Conservation (phyloP, 1,140 invertebrate genomes). For the Pectinophora gossypiella region DNA sequence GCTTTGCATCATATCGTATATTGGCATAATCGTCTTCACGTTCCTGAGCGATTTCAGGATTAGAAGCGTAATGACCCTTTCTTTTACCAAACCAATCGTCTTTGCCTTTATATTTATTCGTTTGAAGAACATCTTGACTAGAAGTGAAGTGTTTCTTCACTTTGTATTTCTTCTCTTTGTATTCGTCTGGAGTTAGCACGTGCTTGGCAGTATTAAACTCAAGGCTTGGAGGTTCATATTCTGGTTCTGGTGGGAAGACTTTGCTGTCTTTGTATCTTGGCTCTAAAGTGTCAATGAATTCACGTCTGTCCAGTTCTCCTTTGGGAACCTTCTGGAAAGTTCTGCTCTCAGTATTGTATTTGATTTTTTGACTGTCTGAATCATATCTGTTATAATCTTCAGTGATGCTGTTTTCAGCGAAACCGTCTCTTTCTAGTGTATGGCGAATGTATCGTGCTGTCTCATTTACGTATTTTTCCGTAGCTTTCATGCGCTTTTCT, state of each 20-base stretch:
- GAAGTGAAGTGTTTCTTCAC: constrained; percentile 68
- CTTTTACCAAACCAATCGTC: constrained; percentile 69
- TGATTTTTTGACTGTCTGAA: constrained; percentile 48
- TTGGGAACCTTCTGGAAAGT: constrained; percentile 57
- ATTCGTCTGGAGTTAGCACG: constrained; percentile 77
- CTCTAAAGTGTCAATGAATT: constrained; percentile 63
- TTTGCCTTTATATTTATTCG: constrained; percentile 67
- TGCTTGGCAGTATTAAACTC: constrained; percentile 78
- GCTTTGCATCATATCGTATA: constrained; percentile 56
- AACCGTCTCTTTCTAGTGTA: constrained; percentile 61
- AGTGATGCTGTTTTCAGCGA: constrained; percentile 50
- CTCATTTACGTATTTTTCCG: constrained; percentile 74
- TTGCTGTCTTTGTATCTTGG: constrained; percentile 45
- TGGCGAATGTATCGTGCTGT: constrained; percentile 72
- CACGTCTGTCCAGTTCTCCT: constrained; percentile 76
- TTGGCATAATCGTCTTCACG: constrained; percentile 65
- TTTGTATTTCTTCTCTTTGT: constrained; percentile 69
- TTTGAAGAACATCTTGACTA: constrained; percentile 71
- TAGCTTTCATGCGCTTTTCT: constrained; percentile 69
- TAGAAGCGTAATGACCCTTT: constrained; percentile 75
- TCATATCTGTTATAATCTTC: constrained; percentile 64
- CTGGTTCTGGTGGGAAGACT: constrained; percentile 72
- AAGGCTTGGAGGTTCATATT: constrained; percentile 79
- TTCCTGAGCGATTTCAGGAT: constrained; percentile 75
- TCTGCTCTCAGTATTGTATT: constrained; percentile 58